phyloP scores from a whole-genome alignment of 2,888 invertebrate genomes.

The Rhagophthalmus giganteus region DNA sequence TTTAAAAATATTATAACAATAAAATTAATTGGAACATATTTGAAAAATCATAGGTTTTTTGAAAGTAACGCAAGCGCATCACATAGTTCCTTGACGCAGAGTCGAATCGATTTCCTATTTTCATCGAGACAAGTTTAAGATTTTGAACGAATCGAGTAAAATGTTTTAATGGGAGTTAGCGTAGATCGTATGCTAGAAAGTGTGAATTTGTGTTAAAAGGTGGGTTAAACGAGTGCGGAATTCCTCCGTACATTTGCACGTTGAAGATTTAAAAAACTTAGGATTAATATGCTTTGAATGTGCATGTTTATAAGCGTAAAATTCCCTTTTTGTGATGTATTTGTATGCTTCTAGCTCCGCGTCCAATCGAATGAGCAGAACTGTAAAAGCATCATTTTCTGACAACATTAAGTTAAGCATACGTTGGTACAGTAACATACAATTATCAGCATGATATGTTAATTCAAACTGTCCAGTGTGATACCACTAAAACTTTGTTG shows the following conservation, averaged over 20 bases:
- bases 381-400: conserved; percentile 57
- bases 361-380: conserved; percentile 52
- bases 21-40: no score
- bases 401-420: conserved; percentile 57
- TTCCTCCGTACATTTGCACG: background rate
- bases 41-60: no score
- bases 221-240: background rate
- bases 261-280: conserved; percentile 1
- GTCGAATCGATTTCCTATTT: conserved; percentile 17
- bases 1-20: no score
- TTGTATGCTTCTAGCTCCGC: conserved; percentile 39
- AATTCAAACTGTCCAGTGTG: background rate
- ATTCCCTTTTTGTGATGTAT: conserved; percentile 28
- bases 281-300: conserved; percentile 14
- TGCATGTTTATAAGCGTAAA: conserved; percentile 18
- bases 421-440: conserved; percentile 53
- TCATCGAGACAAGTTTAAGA: conserved; percentile 8
- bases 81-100: conserved; percentile 11
- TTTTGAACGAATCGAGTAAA: conserved; percentile 1
- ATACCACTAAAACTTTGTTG: no score
- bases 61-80: conserved; percentile 9
- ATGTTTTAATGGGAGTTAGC: conserved; percentile 4
- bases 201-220: background rate
- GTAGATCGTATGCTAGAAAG: background rate
- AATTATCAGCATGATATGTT: conserved; percentile 31